Evolutionary conservation across 2,888 invertebrate genomes (phyloP).

Genomic region (Pyrocoelia pectoralis): DNA sequence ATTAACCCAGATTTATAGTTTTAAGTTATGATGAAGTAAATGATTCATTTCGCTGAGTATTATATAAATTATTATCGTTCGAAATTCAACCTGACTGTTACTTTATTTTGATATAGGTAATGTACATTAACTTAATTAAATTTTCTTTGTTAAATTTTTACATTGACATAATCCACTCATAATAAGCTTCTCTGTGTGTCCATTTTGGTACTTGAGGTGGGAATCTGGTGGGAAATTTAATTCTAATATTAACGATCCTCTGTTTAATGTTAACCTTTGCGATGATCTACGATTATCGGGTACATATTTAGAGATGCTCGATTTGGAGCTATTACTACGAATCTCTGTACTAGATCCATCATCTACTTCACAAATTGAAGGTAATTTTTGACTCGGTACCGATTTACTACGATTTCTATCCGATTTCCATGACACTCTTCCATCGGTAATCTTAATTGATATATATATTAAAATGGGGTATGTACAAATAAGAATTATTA

Average conservation of each 20-base stretch:
- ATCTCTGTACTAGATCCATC: constrained; percentile 15
- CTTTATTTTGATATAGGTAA: not conserved
- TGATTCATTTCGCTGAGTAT: not conserved
- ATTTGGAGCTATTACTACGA: constrained; percentile 9
- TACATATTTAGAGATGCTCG: not conserved
- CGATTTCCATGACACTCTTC: constrained; percentile 58
- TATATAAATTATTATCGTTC: too few species aligned
- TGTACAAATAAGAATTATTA: too few species aligned
- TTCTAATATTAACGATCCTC: constrained; percentile 54
- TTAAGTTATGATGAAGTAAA: constrained; percentile 12
- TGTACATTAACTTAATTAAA: constrained; percentile 10
- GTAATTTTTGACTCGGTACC: constrained; percentile 44
- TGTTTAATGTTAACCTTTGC: constrained; percentile 52
- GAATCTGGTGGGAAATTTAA: constrained; percentile 58
- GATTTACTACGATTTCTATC: constrained; percentile 49
- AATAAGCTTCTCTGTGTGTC: constrained; percentile 49
- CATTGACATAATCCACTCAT: constrained; percentile 33
- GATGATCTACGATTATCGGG: constrained; percentile 36
- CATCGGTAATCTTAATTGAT: constrained; percentile 53
- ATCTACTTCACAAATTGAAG: constrained; percentile 22
- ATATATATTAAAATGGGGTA: not conserved
- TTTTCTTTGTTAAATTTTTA: constrained; percentile 21
- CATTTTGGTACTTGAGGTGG: constrained; percentile 50
- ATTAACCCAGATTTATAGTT: constrained; percentile 20
- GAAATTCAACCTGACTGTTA: not conserved